A percentile compares a stretch with the other conserved stretches of the same genome.
Conservation (phyloP, 2,888 invertebrate species). For the Oxycera nigricornis region DNA sequence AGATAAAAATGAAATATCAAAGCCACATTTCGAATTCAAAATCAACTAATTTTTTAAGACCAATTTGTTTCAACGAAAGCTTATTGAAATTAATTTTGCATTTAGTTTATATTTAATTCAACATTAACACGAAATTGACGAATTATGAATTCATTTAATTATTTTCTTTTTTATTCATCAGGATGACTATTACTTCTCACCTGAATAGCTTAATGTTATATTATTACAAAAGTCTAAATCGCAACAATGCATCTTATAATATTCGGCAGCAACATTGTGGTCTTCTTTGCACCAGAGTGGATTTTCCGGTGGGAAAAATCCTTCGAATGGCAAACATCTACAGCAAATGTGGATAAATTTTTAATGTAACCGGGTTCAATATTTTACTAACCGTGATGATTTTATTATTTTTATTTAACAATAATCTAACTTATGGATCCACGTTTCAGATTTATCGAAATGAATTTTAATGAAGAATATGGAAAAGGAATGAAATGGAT, state of each 20-base stretch:
- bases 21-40: background rate
- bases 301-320: slow-evolving; percentile 68
- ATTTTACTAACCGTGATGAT: background rate
- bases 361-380: slow-evolving; percentile 18
- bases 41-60: background rate
- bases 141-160: no score
- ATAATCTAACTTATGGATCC: background rate
- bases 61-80: background rate
- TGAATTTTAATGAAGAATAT: background rate
- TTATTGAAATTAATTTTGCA: background rate
- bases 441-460: background rate
- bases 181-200: slow-evolving; percentile 53
- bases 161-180: slow-evolving; percentile 9
- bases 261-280: slow-evolving; percentile 56
- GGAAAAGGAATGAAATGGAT: background rate
- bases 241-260: slow-evolving; percentile 68
- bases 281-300: slow-evolving; percentile 70
- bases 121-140: slow-evolving; percentile 18
- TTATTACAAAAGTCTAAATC: slow-evolving; percentile 73
- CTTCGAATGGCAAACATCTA: slow-evolving; percentile 70
- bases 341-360: slow-evolving; percentile 38
- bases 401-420: background rate
- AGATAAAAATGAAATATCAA: slow-evolving; percentile 2
- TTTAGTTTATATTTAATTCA: slow-evolving; percentile 2
- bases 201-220: slow-evolving; percentile 56